A percentile compares a stretch with the other conserved stretches of the same genome.
Conservation (phyloP, 30 jellyfish, hydroid and myxozoan genomes). For the Calvadosia cruxmelitensis region DNA sequence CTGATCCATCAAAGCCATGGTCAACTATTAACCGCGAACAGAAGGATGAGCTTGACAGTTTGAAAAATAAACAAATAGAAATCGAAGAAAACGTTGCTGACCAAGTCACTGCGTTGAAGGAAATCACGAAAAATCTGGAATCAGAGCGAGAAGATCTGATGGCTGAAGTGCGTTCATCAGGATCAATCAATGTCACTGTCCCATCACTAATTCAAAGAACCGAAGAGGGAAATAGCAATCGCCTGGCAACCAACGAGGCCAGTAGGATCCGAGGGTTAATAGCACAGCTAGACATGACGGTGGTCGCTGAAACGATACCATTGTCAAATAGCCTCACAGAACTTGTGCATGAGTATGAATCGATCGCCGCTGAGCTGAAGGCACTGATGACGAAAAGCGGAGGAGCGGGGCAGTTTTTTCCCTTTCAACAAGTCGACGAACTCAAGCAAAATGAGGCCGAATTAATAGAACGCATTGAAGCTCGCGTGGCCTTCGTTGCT, state of each 20-base stretch:
- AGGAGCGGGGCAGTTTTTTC: background rate
- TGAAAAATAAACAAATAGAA: background rate
- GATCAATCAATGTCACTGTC: background rate
- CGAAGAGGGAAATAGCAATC: background rate
- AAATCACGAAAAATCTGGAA: slow-evolving; percentile 10
- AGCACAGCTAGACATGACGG: background rate
- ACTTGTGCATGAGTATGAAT: background rate
- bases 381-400: background rate
- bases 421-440: background rate
- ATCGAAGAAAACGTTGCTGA: slow-evolving; percentile 2
- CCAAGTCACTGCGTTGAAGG: slow-evolving; percentile 16
- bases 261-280: background rate
- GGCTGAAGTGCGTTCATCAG: background rate
- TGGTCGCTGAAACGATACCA: too few relatives aligned
- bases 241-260: slow-evolving; percentile 15
- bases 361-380: background rate
- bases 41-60: background rate
- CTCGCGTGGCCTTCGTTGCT: background rate
- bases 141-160: background rate
- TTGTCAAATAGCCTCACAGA: too few relatives aligned
- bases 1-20: background rate
- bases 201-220: background rate
- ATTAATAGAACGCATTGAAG: background rate
- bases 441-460: background rate
- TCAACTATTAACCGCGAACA: background rate